Conservation (phyloP, 2,888 invertebrate genomes). For the Thysanoteuthis rhombus region DNA sequence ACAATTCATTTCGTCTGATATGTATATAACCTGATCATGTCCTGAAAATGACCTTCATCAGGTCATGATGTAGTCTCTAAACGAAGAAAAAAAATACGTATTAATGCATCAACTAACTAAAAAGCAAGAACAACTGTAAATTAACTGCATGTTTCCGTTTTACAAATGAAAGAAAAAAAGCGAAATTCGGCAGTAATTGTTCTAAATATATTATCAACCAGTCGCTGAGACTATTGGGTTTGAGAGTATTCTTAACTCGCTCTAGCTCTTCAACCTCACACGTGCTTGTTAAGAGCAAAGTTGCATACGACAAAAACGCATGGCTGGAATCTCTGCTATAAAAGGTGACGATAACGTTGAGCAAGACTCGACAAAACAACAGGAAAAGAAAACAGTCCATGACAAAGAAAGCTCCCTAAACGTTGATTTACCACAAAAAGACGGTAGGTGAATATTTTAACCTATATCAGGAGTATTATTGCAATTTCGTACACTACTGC, state of each 20-base stretch:
- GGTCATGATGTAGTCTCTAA: not conserved
- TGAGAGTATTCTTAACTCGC: not conserved
- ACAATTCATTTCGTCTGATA: not conserved
- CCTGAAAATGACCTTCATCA: not conserved
- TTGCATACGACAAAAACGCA: not conserved
- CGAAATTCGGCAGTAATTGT: not conserved
- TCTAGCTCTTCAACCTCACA: not conserved
- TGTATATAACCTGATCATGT: not conserved
- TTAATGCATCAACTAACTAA: not conserved
- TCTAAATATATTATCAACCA: not conserved
- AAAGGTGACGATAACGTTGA: not conserved
- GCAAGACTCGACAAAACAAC: not conserved
- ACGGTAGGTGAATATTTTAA: not conserved
- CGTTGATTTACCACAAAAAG: not conserved
- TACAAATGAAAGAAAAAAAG: not conserved
- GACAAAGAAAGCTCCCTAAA: not conserved
- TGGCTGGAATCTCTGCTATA: not conserved
- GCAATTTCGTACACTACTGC: not conserved
- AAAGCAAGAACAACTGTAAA: not conserved
- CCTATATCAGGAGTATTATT: not conserved
- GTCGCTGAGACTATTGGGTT: not conserved
- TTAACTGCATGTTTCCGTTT: not conserved
- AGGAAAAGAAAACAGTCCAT: not conserved
- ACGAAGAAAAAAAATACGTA: not conserved
- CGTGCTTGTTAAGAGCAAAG: not conserved